Evolutionary conservation across 2,888 invertebrate species (phyloP).

Genomic region (Seira musarum): DNA sequence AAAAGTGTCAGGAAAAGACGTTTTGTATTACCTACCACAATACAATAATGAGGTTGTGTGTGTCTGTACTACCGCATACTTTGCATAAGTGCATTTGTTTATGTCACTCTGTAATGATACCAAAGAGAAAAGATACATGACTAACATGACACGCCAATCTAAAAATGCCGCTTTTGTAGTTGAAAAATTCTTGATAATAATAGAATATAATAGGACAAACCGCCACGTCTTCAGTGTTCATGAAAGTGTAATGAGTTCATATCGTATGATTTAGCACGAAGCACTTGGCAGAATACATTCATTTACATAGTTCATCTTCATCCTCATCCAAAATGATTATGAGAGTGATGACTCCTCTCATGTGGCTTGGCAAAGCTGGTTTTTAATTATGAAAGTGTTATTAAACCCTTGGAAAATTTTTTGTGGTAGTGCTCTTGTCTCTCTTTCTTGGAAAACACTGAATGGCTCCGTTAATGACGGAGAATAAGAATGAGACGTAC

Average conservation of each 20-base stretch:
- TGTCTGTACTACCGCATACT: conserved; percentile 38
- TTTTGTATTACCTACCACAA: neutral
- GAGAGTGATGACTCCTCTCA: neutral
- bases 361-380: conserved; percentile 19
- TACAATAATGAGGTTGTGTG: neutral
- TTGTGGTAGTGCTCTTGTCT: neutral
- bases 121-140: neutral
- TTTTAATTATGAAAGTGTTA: conserved; percentile 51
- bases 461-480: neutral
- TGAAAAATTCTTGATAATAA: too few species aligned
- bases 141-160: conserved; percentile 27
- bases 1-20: neutral
- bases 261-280: neutral
- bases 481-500: neutral
- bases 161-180: too few species aligned
- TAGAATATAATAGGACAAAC: too few species aligned
- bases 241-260: neutral
- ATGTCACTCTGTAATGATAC: conserved; percentile 35
- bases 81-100: conserved; percentile 46
- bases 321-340: conserved; percentile 8
- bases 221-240: neutral
- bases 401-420: conserved; percentile 30
- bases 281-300: neutral
- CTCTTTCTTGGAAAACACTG: neutral
- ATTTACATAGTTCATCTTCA: conserved; percentile 16